Base-by-base conservation (phyloP, 2,888 invertebrate genomes). In the Uropetala carovei region DNA sequence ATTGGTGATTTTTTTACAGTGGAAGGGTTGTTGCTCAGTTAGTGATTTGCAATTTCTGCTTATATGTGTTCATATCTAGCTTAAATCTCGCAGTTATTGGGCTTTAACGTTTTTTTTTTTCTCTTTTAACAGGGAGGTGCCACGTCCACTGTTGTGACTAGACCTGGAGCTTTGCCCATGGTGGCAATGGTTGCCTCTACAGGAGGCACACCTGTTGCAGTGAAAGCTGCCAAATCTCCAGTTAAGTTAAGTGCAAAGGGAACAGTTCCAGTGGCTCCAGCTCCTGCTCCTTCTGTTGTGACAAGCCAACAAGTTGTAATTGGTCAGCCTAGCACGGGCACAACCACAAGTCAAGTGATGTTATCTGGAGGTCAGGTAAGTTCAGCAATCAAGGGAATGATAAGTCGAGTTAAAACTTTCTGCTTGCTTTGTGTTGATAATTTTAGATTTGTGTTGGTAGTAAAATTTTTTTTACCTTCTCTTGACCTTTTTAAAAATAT, bases 321-420 rank as follows among this genome's bases (percentile, higher is more conserved):
- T 18, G 57, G 58, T 27, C 92, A 81, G 57, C 81, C 92, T 92
- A 57, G 86, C 22, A 22, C 85, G 10, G 86, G 86, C 13, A 68
- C 83, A 11, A 86, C 92, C 11, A 85, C 92, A 64, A 64, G 92
- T 68, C 92, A 92, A 92, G 85, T 92, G 22, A 86, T 92, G 2
- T 68, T 91, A 94, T 95, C 0, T 94, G 94, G 92, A 82, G 89
- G 89, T 64, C 89, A 89, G 89, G 89, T 89, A 68, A 43, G 0
- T 68, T 43, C 43, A 43, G 43, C 43, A 43, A 3, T 43, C 43
- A 43, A 43, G 5, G 1, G 43, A 43, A 43, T 43, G 43, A 43
- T 43, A 43, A 43, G 43, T 43, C 3, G 43, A 43, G 43, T 43
- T 43, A 43, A 43, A 43, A 5, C 43, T 43, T 43, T 43, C 43